Percentiles rank a stretch among this genome's conserved stretches.
phyloP scores from a whole-genome alignment of 2,888 invertebrate genomes.

The Tachystola acroxantha region DNA sequence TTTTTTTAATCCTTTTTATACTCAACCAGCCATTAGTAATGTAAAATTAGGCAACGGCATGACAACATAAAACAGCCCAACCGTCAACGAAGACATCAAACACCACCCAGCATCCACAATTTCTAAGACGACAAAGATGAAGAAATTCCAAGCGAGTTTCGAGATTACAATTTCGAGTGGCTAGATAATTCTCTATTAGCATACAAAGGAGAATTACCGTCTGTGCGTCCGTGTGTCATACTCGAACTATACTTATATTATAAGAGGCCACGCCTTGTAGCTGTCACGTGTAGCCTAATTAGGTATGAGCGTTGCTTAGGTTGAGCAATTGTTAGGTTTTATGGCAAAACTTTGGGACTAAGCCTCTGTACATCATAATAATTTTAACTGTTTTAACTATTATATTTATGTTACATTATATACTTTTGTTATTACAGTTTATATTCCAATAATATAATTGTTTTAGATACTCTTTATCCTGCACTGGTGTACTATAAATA shows the following conservation, averaged over 20 bases:
- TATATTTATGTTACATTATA: too few species aligned
- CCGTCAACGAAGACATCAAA: constrained; percentile 2
- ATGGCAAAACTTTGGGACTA: constrained; percentile 3
- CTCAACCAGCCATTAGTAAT: too few species aligned
- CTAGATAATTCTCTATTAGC: constrained; percentile 77
- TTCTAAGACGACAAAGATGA: constrained; percentile 61
- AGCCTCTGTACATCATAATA: too few species aligned
- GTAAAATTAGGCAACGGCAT: too few species aligned
- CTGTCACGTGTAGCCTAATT: constrained; percentile 75
- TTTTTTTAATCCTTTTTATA: too few species aligned
- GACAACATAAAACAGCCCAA: not conserved
- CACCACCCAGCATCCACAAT: constrained; percentile 3
- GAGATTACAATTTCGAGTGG: constrained; percentile 75
- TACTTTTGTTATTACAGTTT: too few species aligned
- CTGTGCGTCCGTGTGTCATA: constrained; percentile 66
- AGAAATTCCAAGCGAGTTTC: constrained; percentile 73
- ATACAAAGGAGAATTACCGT: constrained; percentile 76
- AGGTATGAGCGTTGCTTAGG: constrained; percentile 45
- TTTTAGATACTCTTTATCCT: too few species aligned
- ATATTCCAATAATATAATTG: too few species aligned
- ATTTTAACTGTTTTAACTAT: too few species aligned
- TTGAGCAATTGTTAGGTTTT: constrained; percentile 29
- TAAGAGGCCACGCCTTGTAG: constrained; percentile 71
- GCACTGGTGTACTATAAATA: too few species aligned
- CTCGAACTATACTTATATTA: constrained; percentile 50